phyloP scores from a whole-genome alignment of 2,888 invertebrate species.

The Drosophila trichaetosa region DNA sequence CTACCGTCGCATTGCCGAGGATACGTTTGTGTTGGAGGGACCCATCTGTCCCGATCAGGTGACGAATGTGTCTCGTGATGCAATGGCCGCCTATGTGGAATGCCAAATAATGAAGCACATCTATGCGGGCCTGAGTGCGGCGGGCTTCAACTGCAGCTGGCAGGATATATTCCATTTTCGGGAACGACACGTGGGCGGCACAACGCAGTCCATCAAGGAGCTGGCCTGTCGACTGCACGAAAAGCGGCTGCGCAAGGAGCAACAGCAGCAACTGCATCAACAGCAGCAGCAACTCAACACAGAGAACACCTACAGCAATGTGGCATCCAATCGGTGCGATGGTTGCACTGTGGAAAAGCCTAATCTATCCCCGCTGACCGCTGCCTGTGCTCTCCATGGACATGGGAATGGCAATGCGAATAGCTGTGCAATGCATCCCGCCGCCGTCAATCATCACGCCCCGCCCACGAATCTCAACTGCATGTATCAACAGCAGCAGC shows the following conservation, averaged over 20 bases:
- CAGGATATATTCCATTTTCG: slow-evolving; percentile 87
- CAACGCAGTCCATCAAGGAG: slow-evolving; percentile 81
- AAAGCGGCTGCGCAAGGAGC: slow-evolving; percentile 77
- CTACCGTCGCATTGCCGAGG: slow-evolving; percentile 87
- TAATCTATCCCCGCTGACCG: slow-evolving; percentile 26
- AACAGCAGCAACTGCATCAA: slow-evolving; percentile 65
- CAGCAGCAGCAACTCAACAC: slow-evolving; percentile 54
- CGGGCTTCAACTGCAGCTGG: slow-evolving; percentile 87
- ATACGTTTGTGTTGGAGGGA: slow-evolving; percentile 88
- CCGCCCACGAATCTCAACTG: slow-evolving; percentile 62
- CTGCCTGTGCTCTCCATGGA: slow-evolving; percentile 58
- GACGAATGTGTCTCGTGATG: slow-evolving; percentile 92
- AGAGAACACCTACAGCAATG: slow-evolving; percentile 72
- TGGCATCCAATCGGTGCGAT: slow-evolving; percentile 51
- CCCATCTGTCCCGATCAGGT: slow-evolving; percentile 93
- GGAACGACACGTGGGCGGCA: slow-evolving; percentile 82
- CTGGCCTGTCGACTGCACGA: slow-evolving; percentile 80
- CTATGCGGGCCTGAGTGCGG: slow-evolving; percentile 90
- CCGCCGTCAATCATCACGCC: slow-evolving; percentile 14
- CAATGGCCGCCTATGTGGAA: slow-evolving; percentile 94
- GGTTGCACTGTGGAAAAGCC: slow-evolving; percentile 52
- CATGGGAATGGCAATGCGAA: slow-evolving; percentile 31
- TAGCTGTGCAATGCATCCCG: slow-evolving; percentile 59
- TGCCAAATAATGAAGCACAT: slow-evolving; percentile 92
- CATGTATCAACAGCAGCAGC: slow-evolving; percentile 60